Conservation (phyloP, 2,888 invertebrate genomes). For the Ophion obscuratus region DNA sequence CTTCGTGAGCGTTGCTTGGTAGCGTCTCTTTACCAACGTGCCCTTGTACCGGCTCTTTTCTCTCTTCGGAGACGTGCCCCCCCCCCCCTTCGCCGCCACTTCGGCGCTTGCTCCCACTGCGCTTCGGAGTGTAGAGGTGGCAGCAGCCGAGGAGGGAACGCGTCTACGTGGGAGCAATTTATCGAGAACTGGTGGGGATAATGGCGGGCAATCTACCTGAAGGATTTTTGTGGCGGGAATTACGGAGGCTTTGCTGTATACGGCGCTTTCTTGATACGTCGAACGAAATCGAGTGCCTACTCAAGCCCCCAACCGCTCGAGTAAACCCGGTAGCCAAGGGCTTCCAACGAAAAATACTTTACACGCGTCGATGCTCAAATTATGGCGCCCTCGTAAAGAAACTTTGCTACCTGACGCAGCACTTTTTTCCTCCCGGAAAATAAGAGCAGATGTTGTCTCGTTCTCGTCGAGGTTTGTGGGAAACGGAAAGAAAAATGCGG, state of each 20-base stretch:
- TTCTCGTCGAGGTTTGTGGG: too few species aligned
- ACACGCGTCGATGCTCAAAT: neutral
- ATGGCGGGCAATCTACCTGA: conserved; percentile 83
- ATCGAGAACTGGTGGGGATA: conserved; percentile 74
- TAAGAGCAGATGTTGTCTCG: too few species aligned
- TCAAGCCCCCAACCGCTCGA: neutral
- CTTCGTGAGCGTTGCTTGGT: conserved; percentile 3
- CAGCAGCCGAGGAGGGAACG: conserved; percentile 37
- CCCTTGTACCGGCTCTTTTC: conserved; percentile 40
- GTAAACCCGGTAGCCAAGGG: conserved; percentile 23
- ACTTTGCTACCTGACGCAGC: too few species aligned
- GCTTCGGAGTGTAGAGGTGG: conserved; percentile 17
- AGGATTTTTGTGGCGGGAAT: conserved; percentile 83
- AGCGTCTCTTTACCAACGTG: conserved; percentile 47
- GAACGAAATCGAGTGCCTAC: neutral
- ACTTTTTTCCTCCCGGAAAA: too few species aligned
- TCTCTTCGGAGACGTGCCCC: conserved; percentile 19
- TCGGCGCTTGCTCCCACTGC: conserved; percentile 17
- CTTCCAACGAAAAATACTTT: neutral
- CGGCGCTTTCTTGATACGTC: conserved; percentile 33
- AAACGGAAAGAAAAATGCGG: too few species aligned
- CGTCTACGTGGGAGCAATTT: conserved; percentile 55
- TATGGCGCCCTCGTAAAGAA: neutral
- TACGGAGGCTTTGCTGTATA: conserved; percentile 71
- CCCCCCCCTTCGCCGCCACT: conserved; percentile 5